Percentiles rank a stretch among this genome's conserved stretches.
Evolutionary conservation across 2,888 invertebrate genomes (phyloP).

Genomic region (Pelosia muscerda): DNA sequence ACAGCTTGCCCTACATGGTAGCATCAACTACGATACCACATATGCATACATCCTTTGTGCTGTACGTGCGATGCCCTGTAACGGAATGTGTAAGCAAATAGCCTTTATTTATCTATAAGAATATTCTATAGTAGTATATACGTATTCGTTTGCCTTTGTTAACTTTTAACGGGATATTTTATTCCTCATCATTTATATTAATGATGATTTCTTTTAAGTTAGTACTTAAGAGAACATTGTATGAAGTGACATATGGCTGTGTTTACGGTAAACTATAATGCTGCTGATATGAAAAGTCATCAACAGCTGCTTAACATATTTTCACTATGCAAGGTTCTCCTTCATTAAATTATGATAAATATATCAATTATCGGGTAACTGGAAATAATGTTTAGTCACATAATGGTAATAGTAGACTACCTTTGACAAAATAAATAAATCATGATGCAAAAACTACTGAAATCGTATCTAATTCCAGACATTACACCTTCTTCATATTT

Average conservation of each 20-base stretch:
- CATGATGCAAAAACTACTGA: too few species aligned
- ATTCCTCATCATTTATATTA: not conserved
- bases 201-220: not conserved
- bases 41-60: not conserved
- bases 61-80: slow-evolving; percentile 33
- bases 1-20: slow-evolving; percentile 5
- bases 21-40: not conserved
- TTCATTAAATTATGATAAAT: too few species aligned
- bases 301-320: not conserved
- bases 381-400: too few species aligned
- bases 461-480: too few species aligned
- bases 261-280: too few species aligned
- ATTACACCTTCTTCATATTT: too few species aligned
- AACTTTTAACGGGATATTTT: slow-evolving; percentile 43
- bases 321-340: too few species aligned
- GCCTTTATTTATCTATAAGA: not conserved
- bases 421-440: too few species aligned
- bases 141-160: slow-evolving; percentile 30
- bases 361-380: too few species aligned
- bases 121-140: not conserved
- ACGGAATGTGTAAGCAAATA: slow-evolving; percentile 37
- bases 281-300: not conserved
- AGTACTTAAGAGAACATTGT: not conserved
- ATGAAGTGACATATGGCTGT: not conserved
- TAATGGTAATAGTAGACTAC: too few species aligned